phyloP scores from a whole-genome alignment of 2,888 invertebrate genomes.

The Ditula angustiorana region DNA sequence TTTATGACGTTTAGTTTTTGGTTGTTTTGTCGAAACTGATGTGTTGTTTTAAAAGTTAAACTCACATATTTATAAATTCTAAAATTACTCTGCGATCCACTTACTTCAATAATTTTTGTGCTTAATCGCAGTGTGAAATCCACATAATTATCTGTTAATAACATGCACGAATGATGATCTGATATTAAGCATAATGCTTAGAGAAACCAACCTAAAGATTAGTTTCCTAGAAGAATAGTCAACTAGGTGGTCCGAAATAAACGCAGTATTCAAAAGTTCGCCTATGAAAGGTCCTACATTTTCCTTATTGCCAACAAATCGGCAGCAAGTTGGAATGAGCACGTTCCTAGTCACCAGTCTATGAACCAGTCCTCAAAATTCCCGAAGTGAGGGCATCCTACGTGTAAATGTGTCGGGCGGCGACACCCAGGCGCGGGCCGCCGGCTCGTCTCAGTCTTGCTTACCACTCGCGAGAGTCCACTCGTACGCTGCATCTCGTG shows the following conservation, averaged over 20 bases:
- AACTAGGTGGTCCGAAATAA: background rate
- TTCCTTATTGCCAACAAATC: conserved; percentile 8
- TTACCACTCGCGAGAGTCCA: conserved; percentile 57
- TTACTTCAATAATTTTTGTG: too few species aligned
- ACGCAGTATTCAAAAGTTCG: background rate
- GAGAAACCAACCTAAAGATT: too few species aligned
- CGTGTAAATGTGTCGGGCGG: conserved; percentile 70
- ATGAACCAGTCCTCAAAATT: conserved; percentile 13
- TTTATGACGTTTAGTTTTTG: too few species aligned
- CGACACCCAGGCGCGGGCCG: conserved; percentile 67
- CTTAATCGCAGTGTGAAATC: too few species aligned
- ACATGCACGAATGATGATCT: too few species aligned
- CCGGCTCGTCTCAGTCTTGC: conserved; percentile 62
- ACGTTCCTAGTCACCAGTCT: conserved; percentile 21
- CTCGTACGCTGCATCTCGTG: conserved; percentile 50
- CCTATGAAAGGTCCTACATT: background rate
- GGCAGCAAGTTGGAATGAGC: background rate
- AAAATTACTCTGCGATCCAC: too few species aligned
- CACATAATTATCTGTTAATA: too few species aligned
- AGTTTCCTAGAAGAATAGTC: too few species aligned
- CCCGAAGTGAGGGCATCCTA: conserved; percentile 51
- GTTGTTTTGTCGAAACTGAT: too few species aligned
- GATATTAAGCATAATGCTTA: too few species aligned
- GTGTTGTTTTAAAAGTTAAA: too few species aligned
- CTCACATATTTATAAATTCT: too few species aligned